These are phyloP conservation scores for Xiphorhynchus elegans DNA, from an alignment of 2,113 vertebrate genomes.

Conservation along the genomic window DNA sequence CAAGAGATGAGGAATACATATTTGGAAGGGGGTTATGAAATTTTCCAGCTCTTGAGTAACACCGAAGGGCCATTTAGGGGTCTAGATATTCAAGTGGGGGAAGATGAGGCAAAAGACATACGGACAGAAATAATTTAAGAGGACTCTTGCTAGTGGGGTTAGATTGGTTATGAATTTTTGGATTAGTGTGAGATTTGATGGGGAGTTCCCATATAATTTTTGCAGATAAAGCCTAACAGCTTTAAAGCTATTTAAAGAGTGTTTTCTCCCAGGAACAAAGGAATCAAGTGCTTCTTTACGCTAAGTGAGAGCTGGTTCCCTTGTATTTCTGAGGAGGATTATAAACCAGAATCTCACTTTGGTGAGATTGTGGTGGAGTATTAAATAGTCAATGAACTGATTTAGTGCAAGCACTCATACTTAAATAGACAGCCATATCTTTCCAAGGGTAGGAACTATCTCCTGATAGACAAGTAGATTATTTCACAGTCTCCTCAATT, in stretches of 20 bases:
- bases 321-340: background rate
- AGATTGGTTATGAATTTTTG: background rate
- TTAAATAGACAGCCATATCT: background rate
- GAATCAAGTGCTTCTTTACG: background rate
- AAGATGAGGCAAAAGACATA: background rate
- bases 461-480: background rate
- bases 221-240: background rate
- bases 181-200: background rate
- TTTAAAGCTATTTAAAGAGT: background rate
- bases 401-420: background rate
- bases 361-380: background rate
- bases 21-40: background rate
- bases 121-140: background rate
- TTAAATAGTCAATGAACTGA: background rate
- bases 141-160: background rate
- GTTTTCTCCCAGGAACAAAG: background rate
- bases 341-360: background rate
- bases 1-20: background rate
- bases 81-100: background rate
- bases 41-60: background rate
- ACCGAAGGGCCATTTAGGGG: background rate
- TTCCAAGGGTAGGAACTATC: background rate
- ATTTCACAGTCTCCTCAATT: background rate
- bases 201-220: background rate
- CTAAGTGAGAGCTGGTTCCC: background rate